Conservation (phyloP, 1,140 invertebrate genomes). For the Brachionus paranguensis region DNA sequence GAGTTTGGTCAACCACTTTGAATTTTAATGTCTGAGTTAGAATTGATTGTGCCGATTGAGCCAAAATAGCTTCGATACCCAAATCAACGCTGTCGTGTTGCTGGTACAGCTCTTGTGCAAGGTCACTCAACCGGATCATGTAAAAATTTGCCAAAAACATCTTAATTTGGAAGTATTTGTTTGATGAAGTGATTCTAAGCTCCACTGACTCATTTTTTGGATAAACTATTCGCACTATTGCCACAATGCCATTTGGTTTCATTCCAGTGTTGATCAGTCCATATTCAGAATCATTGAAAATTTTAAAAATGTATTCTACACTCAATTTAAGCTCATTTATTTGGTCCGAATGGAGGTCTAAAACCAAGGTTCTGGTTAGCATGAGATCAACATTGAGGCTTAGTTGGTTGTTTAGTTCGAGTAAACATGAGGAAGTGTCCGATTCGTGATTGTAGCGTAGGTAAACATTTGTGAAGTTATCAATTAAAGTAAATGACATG, state of each 20-base stretch:
- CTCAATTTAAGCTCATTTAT: background rate
- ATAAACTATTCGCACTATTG: background rate
- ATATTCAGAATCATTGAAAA: conserved; percentile 19
- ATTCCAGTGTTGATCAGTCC: background rate
- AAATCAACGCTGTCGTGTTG: background rate
- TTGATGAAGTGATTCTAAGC: background rate
- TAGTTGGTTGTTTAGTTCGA: background rate
- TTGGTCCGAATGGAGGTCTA: background rate
- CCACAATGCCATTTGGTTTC: conserved; percentile 12
- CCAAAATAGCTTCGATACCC: background rate
- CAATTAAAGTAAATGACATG: background rate
- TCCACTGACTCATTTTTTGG: background rate
- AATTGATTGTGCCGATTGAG: background rate
- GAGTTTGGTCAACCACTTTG: background rate
- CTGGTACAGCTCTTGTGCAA: background rate
- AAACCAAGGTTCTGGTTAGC: background rate
- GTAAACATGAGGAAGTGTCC: background rate
- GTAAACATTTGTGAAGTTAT: background rate
- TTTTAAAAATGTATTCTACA: conserved; percentile 28
- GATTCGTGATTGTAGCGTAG: background rate
- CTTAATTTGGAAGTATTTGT: conserved; percentile 19
- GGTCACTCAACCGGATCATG: conserved; percentile 10
- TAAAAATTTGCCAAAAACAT: conserved; percentile 34
- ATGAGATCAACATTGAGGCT: background rate
- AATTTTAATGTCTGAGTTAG: background rate